Evolutionary conservation across 2,113 vertebrate species (phyloP).

Genomic region (Etheostoma spectabile): DNA sequence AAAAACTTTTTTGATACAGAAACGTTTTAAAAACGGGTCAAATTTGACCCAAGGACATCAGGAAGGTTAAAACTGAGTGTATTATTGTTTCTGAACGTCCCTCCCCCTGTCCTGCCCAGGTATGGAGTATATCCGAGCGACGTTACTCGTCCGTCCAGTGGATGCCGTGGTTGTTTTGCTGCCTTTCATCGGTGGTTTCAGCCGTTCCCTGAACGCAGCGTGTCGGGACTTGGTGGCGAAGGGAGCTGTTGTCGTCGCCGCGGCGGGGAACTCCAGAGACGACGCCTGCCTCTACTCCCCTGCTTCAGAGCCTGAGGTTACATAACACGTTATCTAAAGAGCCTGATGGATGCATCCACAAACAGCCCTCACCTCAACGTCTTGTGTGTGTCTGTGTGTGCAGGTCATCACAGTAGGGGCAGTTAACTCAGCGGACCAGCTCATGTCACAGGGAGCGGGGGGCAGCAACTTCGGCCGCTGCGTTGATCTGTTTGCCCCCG

Average conservation of each 20-base stretch:
- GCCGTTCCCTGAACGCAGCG: constrained; percentile 84
- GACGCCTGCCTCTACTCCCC: constrained; percentile 92
- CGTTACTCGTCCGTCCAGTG: constrained; percentile 65
- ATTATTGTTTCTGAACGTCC: neutral
- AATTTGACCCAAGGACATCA: too few species aligned
- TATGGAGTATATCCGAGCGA: constrained; percentile 85
- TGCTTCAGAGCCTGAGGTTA: constrained; percentile 89
- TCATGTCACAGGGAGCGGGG: constrained; percentile 83
- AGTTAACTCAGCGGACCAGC: constrained; percentile 87
- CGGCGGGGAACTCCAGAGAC: constrained; percentile 90
- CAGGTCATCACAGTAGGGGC: constrained; percentile 94
- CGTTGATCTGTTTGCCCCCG: constrained; percentile 91
- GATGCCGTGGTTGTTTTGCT: constrained; percentile 81
- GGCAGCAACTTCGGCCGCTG: constrained; percentile 92
- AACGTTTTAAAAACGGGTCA: too few species aligned
- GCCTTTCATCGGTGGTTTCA: constrained; percentile 85
- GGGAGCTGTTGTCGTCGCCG: constrained; percentile 83
- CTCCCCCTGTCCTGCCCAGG: constrained; percentile 73
- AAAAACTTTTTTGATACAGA: too few species aligned
- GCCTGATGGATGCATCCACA: neutral
- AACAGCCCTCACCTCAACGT: neutral
- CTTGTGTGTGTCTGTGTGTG: neutral
- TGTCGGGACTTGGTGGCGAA: constrained; percentile 78
- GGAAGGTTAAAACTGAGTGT: neutral
- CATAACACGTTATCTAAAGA: neutral